These are phyloP conservation scores for Crenuchus spilurus DNA, from an alignment of 2,797 vertebrate species.

Conservation along the genomic window DNA sequence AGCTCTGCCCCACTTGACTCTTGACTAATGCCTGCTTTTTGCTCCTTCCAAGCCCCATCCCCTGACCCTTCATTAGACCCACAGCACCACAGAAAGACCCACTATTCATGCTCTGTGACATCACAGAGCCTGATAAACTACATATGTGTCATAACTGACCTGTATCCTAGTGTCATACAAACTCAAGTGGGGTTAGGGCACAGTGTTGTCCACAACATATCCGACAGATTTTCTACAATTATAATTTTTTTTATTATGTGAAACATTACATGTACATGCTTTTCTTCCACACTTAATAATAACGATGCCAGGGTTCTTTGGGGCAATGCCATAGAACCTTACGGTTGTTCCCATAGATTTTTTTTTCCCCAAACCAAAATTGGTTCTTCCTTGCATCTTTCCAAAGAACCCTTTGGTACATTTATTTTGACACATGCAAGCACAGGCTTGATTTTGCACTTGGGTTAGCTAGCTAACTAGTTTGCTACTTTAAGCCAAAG, in stretches of 20 bases:
- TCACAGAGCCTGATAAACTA: slow-evolving; percentile 41
- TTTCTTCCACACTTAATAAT: no score
- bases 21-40: slow-evolving; percentile 70
- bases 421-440: no score
- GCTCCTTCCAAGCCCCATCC: slow-evolving; percentile 50
- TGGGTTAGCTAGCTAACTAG: not conserved
- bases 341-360: no score
- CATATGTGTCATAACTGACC: slow-evolving; percentile 50
- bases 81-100: slow-evolving; percentile 86
- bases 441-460: not conserved
- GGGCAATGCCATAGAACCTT: no score
- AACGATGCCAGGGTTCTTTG: no score
- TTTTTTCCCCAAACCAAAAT: no score
- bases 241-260: not conserved
- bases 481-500: no score
- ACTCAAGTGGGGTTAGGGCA: slow-evolving; percentile 40
- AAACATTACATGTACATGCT: no score
- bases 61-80: slow-evolving; percentile 38
- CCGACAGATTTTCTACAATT: slow-evolving; percentile 15
- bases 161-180: slow-evolving; percentile 51
- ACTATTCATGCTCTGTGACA: slow-evolving; percentile 70
- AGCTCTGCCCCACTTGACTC: slow-evolving; percentile 56
- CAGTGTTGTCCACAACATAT: slow-evolving; percentile 41
- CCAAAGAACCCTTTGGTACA: no score
- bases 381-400: no score